Evolutionary conservation across 2,888 invertebrate species (phyloP), one percentile per base, ranked within the genome.

Genomic region (Tridacna crocea): DNA sequence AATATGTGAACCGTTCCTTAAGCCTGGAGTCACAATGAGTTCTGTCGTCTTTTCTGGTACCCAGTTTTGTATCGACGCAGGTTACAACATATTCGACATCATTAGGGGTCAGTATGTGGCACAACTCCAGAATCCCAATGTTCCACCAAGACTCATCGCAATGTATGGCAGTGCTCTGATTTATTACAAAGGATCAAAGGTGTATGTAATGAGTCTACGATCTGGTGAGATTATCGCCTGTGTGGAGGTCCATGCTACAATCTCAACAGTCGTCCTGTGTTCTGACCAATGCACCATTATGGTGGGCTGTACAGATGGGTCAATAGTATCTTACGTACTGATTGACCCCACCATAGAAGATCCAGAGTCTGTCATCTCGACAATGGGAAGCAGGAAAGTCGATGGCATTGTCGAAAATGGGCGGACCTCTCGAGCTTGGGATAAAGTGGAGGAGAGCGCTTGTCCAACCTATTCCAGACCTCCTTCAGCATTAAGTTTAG

Each of bases 281-380:
- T 82, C 88, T 19, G 93, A 94, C 80, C 90, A 93, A 13, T 86
- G 92, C 55, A 94, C 94, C 0, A 70, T 94, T 10, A 78, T 94
- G 19, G 88, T 93, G 8, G 94, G 94, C 19, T 94, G 94, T 76
- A 76, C 79, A 10, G 93, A 94, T 79, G 94, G 94, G 0, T 88
- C 92, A 0, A 78, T 94, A 13, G 84, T 92, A 3, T 91, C 92
- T 17, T 93, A 93, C 82, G 91, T 93, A 12, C 77, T 94, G 24
- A 87, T 93, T 24, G 93, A 94, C 73, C 88, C 89, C 0, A 55
- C 61, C 17, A 36, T 79, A 0, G 91, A 89, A 58, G 83, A 90
- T 55, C 70, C 87, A 0, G 72, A 85, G 13, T 51, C 66, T 3
- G 79, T 90, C 10, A 70, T 91, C 12, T 60, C 70, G 0, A 61